Evolutionary conservation across 2,888 invertebrate species (phyloP).

Genomic region (Heliconius erato): DNA sequence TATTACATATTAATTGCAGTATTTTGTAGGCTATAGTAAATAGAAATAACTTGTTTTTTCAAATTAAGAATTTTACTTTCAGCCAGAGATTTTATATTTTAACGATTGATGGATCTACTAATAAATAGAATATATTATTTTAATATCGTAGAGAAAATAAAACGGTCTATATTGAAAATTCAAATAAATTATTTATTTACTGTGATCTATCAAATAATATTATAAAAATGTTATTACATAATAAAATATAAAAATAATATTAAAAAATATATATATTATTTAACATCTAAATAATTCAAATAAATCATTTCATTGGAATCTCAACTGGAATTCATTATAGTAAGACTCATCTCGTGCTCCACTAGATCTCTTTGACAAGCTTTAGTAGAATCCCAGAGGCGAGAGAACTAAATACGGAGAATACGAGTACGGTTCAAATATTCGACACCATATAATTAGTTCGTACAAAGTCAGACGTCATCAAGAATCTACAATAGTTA

Average conservation of each 20-base stretch:
- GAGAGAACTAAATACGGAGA: conserved; percentile 62
- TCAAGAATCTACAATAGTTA: not conserved
- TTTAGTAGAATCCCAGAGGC: conserved; percentile 60
- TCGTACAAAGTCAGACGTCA: conserved; percentile 1
- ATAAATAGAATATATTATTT: too few species aligned
- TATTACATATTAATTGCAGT: too few species aligned
- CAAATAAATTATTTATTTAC: not conserved
- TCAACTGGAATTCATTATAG: conserved; percentile 54
- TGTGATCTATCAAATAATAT: too few species aligned
- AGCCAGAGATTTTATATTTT: too few species aligned
- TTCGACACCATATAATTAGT: conserved; percentile 27
- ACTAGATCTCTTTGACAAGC: conserved; percentile 57
- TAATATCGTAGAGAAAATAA: not conserved
- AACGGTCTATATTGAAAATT: not conserved
- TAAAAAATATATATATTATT: too few species aligned
- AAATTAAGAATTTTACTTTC: too few species aligned
- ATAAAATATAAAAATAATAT: too few species aligned
- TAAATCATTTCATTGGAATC: conserved; percentile 16
- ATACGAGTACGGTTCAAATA: conserved; percentile 28
- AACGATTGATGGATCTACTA: too few species aligned
- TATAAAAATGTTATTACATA: too few species aligned
- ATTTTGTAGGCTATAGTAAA: too few species aligned
- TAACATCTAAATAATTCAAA: not conserved
- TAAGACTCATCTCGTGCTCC: conserved; percentile 35
- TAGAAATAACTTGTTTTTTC: too few species aligned